These are phyloP conservation scores for Phalacrocorax pelagicus DNA, from an alignment of 2,113 vertebrate species.

Conservation along the genomic window DNA sequence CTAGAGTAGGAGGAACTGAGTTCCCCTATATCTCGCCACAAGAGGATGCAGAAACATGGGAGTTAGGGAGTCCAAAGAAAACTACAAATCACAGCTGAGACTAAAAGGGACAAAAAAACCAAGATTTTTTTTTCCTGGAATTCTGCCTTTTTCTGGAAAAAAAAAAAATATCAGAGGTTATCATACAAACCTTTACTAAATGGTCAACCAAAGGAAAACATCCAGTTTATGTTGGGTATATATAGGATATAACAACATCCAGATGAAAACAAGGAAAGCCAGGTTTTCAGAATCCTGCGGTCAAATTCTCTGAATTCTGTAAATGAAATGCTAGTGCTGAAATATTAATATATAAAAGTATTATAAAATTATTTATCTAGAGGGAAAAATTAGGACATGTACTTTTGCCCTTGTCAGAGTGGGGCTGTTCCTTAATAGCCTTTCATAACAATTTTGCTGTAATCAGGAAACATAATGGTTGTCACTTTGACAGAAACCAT, in stretches of 20 bases:
- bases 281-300: not conserved
- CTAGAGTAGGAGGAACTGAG: not conserved
- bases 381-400: not conserved
- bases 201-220: not conserved
- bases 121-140: not conserved
- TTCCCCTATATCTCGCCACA: not conserved
- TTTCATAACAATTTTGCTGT: not conserved
- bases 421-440: not conserved
- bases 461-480: not conserved
- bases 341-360: not conserved
- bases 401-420: not conserved
- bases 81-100: not conserved
- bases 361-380: not conserved
- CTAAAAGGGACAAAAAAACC: accelerated
- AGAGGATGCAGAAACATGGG: not conserved
- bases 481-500: not conserved
- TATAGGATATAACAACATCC: accelerated
- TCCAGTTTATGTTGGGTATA: not conserved
- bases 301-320: not conserved
- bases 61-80: not conserved
- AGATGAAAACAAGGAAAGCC: not conserved
- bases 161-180: not conserved
- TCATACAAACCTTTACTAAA: not conserved
- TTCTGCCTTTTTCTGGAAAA: not conserved
- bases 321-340: not conserved